These are phyloP conservation scores for Stichopus horrens DNA, from an alignment of 53 echinoderm and acorn worm genomes.

Conservation along the genomic window DNA sequence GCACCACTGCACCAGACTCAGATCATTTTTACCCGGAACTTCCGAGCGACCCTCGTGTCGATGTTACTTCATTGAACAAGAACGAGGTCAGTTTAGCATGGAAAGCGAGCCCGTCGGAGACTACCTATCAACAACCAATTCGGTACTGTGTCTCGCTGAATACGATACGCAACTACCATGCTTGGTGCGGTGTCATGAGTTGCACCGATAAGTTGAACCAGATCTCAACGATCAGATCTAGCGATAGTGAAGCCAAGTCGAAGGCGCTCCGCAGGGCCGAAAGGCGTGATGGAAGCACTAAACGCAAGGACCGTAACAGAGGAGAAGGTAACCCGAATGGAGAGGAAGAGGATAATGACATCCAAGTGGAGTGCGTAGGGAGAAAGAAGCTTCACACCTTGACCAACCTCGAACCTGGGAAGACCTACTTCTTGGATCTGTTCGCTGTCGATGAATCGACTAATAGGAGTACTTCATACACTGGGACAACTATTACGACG, in stretches of 20 bases:
- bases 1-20: conserved; percentile 89
- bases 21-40: conserved; percentile 87
- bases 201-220: conserved; percentile 58
- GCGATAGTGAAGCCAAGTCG: not conserved
- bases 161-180: conserved; percentile 76
- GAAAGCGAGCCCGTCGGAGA: conserved; percentile 89
- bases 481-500: conserved; percentile 72
- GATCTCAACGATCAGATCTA: not conserved
- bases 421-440: conserved; percentile 82
- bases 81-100: conserved; percentile 83
- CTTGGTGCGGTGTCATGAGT: conserved; percentile 85
- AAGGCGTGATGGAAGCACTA: conserved; percentile 55
- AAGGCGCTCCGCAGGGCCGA: conserved; percentile 61
- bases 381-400: conserved; percentile 86
- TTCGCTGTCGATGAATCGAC: conserved; percentile 84
- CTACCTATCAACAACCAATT: conserved; percentile 69
- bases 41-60: conserved; percentile 85
- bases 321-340: not conserved
- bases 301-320: conserved; percentile 16
- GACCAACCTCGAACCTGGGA: conserved; percentile 78
- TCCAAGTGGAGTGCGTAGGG: conserved; percentile 87
- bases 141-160: conserved; percentile 88
- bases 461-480: conserved; percentile 80
- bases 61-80: conserved; percentile 79
- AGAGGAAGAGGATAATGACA: conserved; percentile 53